These are phyloP conservation scores for Eurystomus gularis DNA, from an alignment of 2,113 vertebrate genomes.

Conservation along the genomic window DNA sequence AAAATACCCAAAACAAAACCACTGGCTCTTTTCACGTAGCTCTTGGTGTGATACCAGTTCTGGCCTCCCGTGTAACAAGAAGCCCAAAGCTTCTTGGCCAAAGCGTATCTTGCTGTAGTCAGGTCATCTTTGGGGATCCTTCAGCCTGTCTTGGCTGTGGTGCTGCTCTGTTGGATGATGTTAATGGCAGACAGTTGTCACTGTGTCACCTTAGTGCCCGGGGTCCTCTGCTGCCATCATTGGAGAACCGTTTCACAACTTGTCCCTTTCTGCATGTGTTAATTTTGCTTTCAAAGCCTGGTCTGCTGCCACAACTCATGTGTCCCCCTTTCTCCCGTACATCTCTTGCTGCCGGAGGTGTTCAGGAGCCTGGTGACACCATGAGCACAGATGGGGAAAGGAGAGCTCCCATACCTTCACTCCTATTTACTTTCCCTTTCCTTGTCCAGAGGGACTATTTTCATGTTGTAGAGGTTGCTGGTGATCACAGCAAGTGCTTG, in stretches of 20 bases:
- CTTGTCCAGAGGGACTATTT: neutral
- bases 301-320: fast-evolving
- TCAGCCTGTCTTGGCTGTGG: neutral
- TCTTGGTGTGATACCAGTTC: neutral
- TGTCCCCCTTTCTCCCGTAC: fast-evolving
- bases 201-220: neutral
- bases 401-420: neutral
- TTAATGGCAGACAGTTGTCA: neutral
- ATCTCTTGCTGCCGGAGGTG: neutral
- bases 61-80: neutral
- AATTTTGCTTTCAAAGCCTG: neutral
- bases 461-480: fast-evolving
- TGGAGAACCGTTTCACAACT: fast-evolving
- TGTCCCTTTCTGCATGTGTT: neutral
- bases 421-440: neutral
- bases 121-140: neutral
- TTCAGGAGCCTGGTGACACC: neutral
- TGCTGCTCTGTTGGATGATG: neutral
- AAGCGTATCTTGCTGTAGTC: neutral
- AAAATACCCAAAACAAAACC: no score
- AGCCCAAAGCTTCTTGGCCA: neutral
- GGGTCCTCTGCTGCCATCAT: neutral
- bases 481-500: fast-evolving
- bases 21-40: fast-evolving
- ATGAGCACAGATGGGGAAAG: fast-evolving